phyloP scores from a whole-genome alignment of 2,113 vertebrate genomes.

The Protomyctophum bolini region DNA sequence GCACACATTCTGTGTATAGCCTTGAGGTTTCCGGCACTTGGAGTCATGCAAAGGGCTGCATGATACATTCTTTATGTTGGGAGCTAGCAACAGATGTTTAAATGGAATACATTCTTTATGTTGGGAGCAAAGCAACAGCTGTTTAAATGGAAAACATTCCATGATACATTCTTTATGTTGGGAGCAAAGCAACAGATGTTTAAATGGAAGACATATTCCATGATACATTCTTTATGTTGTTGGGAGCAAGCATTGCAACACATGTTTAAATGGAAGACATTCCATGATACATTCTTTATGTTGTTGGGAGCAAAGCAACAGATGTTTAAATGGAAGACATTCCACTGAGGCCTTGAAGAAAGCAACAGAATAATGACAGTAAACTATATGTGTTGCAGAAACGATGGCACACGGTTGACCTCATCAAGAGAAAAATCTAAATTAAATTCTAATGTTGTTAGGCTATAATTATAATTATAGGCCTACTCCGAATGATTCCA shows the following conservation, averaged over 20 bases:
- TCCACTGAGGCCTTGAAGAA: constrained; percentile 60
- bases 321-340: constrained; percentile 68
- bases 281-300: constrained; percentile 43
- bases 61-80: constrained; percentile 46
- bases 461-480: too few species aligned
- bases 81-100: constrained; percentile 68
- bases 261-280: too few species aligned
- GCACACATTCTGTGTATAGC: constrained; percentile 22
- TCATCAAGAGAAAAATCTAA: constrained; percentile 19
- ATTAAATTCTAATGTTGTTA: background rate
- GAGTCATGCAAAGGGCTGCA: constrained; percentile 41
- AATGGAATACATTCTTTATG: constrained; percentile 65
- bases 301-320: constrained; percentile 62
- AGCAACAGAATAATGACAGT: constrained; percentile 64
- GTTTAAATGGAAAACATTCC: constrained; percentile 67
- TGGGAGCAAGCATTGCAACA: constrained; percentile 69
- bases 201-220: constrained; percentile 62
- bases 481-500: constrained; percentile 1
- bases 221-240: too few species aligned
- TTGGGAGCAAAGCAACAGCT: constrained; percentile 67
- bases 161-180: too few species aligned
- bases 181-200: constrained; percentile 70
- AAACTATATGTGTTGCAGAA: constrained; percentile 62
- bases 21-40: constrained; percentile 27
- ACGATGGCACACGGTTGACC: constrained; percentile 58